A percentile compares a stretch with the other conserved stretches of the same genome.
Conservation (phyloP, 2,888 invertebrate genomes). For the Drosophila lacicola region DNA sequence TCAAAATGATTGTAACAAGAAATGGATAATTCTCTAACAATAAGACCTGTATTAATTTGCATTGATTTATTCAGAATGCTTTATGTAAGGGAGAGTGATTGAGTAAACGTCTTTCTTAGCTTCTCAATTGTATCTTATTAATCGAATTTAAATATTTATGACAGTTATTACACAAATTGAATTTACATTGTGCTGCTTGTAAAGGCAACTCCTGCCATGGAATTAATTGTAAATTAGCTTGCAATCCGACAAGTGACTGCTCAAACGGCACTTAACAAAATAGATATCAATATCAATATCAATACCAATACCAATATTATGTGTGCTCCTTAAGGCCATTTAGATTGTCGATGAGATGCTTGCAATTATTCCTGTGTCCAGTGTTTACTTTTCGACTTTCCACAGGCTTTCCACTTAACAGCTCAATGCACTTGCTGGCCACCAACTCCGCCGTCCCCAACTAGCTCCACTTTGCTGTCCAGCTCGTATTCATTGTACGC, state of each 20-base stretch:
- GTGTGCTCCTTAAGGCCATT: neutral
- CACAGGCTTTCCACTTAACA: conserved; percentile 43
- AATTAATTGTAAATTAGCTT: conserved; percentile 12
- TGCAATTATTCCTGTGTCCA: neutral
- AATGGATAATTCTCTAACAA: too few species aligned
- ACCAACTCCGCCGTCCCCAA: neutral
- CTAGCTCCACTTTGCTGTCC: neutral
- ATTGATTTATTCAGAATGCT: neutral
- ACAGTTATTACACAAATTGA: conserved; percentile 13
- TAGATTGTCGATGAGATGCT: conserved; percentile 19
- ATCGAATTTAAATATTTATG: conserved; percentile 39
- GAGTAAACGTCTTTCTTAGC: neutral
- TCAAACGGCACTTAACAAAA: neutral
- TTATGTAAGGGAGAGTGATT: neutral
- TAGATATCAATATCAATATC: conserved; percentile 1
- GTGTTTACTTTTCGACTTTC: conserved; percentile 37
- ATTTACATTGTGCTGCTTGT: neutral
- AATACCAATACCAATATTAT: neutral
- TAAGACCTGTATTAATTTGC: too few species aligned
- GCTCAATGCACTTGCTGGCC: conserved; percentile 52
- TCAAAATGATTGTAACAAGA: too few species aligned
- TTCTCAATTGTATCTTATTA: conserved; percentile 8
- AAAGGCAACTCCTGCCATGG: neutral
- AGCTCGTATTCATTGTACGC: conserved; percentile 34
- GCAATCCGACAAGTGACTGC: conserved; percentile 13